phyloP scores from a whole-genome alignment of 2,888 invertebrate genomes.

The Eupithecia centaureata region DNA sequence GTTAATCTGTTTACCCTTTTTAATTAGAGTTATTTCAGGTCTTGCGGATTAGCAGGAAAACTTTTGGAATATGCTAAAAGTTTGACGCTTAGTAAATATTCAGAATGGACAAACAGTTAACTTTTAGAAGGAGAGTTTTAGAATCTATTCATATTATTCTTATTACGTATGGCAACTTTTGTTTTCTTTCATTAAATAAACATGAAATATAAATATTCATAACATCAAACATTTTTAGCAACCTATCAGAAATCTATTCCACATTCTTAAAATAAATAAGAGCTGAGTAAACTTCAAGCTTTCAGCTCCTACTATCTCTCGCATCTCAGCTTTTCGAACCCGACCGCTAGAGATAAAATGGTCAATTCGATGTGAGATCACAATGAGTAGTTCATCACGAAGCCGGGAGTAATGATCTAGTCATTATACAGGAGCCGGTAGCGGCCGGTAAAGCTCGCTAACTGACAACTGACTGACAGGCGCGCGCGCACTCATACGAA shows the following conservation, averaged over 20 bases:
- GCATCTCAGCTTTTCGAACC: not conserved
- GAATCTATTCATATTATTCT: too few relatives aligned
- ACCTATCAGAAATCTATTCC: not conserved
- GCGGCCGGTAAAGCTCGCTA: slow-evolving; percentile 29
- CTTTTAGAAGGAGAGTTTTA: not conserved
- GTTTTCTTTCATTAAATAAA: too few relatives aligned
- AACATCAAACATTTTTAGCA: too few relatives aligned
- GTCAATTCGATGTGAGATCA: not conserved
- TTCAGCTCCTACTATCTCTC: not conserved
- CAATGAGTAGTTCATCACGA: slow-evolving; percentile 10
- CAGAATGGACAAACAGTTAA: too few relatives aligned
- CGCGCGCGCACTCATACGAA: slow-evolving; percentile 26
- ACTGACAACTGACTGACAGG: slow-evolving; percentile 41
- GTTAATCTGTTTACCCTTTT: slow-evolving; percentile 2
- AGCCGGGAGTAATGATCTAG: slow-evolving; percentile 26
- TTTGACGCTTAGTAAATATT: not conserved
- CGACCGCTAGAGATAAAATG: not conserved
- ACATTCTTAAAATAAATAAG: not conserved
- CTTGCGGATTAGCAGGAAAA: slow-evolving; percentile 2
- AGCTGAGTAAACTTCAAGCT: not conserved
- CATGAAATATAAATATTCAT: too few relatives aligned
- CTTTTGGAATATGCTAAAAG: not conserved
- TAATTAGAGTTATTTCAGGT: slow-evolving; percentile 10
- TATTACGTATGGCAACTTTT: too few relatives aligned
- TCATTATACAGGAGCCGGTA: slow-evolving; percentile 38